Evolutionary conservation across 2,113 vertebrate species (phyloP).

Genomic region (Hypanus sabinus): DNA sequence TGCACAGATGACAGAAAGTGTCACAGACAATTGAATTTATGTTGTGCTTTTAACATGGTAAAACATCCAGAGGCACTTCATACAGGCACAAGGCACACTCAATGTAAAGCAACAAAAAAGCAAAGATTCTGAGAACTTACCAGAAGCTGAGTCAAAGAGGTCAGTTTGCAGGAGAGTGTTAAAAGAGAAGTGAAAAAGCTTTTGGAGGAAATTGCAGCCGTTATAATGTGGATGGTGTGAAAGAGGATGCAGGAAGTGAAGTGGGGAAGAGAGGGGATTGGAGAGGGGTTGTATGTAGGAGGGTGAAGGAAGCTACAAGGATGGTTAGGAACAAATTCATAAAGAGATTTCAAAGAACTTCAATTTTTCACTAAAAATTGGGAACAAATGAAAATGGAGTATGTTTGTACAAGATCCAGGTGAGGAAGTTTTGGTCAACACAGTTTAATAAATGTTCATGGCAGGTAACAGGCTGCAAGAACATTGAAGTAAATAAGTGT

Average conservation of each 20-base stretch:
- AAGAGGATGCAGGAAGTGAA: background rate
- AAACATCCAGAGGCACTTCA: background rate
- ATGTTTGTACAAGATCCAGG: background rate
- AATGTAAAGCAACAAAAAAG: background rate
- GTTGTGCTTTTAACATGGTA: constrained; percentile 11
- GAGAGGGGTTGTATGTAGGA: background rate
- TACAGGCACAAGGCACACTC: background rate
- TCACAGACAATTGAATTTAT: background rate
- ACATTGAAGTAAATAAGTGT: background rate
- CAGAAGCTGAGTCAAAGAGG: background rate
- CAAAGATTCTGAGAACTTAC: background rate
- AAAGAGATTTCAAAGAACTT: background rate
- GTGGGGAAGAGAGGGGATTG: background rate
- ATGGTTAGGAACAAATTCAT: background rate
- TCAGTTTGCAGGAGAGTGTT: background rate
- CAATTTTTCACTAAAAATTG: background rate
- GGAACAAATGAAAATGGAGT: background rate
- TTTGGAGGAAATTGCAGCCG: background rate
- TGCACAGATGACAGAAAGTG: background rate
- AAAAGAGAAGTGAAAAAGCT: background rate
- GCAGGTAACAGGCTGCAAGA: background rate
- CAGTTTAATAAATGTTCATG: background rate
- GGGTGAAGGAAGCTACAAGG: background rate
- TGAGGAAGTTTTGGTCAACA: background rate
- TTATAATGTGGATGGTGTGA: background rate